phyloP scores from a whole-genome alignment of 2,113 vertebrate species.

The Elephantulus edwardii region DNA sequence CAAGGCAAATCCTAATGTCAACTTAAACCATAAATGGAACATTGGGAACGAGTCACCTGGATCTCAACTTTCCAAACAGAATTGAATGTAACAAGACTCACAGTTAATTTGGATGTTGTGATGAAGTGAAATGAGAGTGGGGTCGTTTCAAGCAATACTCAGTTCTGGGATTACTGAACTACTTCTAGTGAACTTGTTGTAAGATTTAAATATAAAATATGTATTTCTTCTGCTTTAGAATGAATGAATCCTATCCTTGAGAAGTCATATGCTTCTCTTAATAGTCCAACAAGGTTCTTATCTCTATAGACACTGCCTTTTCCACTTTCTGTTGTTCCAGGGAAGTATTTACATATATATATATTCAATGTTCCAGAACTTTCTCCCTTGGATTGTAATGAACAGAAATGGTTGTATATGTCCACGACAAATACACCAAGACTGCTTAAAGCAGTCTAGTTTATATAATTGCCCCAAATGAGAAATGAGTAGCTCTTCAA shows the following conservation, averaged over 20 bases:
- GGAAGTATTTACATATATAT: background rate
- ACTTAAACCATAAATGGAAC: conserved; percentile 12
- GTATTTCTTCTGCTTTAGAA: background rate
- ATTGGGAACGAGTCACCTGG: background rate
- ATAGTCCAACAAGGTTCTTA: background rate
- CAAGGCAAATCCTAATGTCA: conserved; percentile 26
- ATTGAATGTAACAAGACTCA: background rate
- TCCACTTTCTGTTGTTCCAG: background rate
- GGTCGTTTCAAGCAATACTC: background rate
- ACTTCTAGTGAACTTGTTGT: conserved; percentile 16
- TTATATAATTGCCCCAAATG: background rate
- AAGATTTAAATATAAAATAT: background rate
- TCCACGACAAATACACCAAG: background rate
- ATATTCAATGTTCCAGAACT: background rate
- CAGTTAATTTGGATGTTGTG: background rate
- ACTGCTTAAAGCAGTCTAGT: background rate
- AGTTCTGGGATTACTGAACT: background rate
- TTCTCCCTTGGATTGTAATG: background rate
- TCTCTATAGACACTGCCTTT: background rate
- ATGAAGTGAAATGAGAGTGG: background rate
- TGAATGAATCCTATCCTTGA: background rate
- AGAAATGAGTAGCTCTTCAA: background rate
- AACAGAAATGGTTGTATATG: background rate
- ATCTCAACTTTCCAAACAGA: conserved; percentile 27
- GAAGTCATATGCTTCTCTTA: background rate